phyloP scores from a whole-genome alignment of 2,797 vertebrate genomes.

The Malacoraja senta region DNA sequence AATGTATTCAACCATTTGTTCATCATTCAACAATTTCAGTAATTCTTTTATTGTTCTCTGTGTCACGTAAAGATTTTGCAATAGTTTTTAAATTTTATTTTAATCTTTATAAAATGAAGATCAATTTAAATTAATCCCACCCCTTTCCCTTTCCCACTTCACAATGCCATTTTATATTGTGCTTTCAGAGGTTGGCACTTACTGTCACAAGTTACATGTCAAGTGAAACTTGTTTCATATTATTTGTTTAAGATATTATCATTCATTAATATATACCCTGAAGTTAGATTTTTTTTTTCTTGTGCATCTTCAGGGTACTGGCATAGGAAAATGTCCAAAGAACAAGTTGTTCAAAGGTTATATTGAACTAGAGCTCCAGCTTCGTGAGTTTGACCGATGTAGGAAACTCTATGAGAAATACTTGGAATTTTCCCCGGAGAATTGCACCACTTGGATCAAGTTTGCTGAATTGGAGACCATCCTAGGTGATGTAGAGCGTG shows the following conservation, averaged over 20 bases:
- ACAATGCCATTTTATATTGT: background rate
- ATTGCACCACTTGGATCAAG: conserved; percentile 98
- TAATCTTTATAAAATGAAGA: background rate
- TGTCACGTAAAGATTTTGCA: background rate
- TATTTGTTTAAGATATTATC: background rate
- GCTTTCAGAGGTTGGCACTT: background rate
- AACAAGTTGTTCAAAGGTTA: conserved; percentile 97
- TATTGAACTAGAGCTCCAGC: conserved; percentile 88
- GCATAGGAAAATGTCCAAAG: conserved; percentile 91
- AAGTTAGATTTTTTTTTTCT: conserved; percentile 1
- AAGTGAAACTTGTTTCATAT: background rate
- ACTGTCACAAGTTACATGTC: background rate
- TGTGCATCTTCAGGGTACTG: conserved; percentile 63
- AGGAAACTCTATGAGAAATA: conserved; percentile 95
- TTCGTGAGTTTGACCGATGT: conserved; percentile 92
- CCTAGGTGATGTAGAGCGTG: conserved; percentile 78
- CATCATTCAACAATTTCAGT: too few species aligned
- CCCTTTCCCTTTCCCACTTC: too few species aligned
- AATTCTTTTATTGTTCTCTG: background rate
- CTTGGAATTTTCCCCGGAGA: conserved; percentile 86
- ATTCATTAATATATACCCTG: too few species aligned
- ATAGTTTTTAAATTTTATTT: background rate
- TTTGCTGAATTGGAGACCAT: conserved; percentile 93
- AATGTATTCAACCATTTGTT: too few species aligned
- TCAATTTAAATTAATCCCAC: background rate